Base-by-base conservation (phyloP, 2,113 vertebrate species). In the Eleginops maclovinus region DNA sequence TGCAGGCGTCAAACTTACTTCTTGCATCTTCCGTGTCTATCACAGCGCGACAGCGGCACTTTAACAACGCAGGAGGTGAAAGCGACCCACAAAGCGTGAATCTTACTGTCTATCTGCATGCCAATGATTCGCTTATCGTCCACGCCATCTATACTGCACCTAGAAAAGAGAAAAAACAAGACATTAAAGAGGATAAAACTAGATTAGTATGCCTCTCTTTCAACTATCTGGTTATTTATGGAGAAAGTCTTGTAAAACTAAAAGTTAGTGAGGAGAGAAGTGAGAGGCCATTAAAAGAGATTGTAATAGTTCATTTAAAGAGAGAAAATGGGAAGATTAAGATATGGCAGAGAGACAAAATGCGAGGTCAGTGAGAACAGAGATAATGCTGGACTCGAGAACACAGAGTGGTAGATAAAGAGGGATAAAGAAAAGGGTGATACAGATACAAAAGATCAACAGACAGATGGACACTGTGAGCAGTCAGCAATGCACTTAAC, bases 61-160 rank as follows among this genome's bases (percentile, higher is more conserved):
- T 95, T 96, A 49, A 99, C 94, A 72, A 99, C 96, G 28, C 98
- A 99, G 73, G 97, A 98, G 44, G 96, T 96, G 92, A 99, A 99
- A 0, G 98, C 97, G 0, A 99, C 93, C 1, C 95, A 99, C 70
- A 99, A 90, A 13, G 95, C 86, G 0, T 94, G 95, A 82, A 96
- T 96, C 70, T 93, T 92, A 83, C 92, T 95, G 93, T 99, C 98
- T 16, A 99, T 95, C 90, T 97, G 96, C 95, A 99, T 97, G 36
- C 97, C 96, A 75, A 97, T 70, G 13, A 99, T 99, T 79, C 97
- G 95, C 73, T 97, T 98, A 93, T 99, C 97, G 44, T 99, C 98
- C 21, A 97, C 88, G 0, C 97, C 96, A 0, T 99, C 98, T 0
- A 98, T 95, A 85, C 96, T 99, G 94, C 98, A 99, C 87, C 98